Base-by-base conservation (phyloP, 2,113 vertebrate genomes). In the Aegithalos caudatus region DNA sequence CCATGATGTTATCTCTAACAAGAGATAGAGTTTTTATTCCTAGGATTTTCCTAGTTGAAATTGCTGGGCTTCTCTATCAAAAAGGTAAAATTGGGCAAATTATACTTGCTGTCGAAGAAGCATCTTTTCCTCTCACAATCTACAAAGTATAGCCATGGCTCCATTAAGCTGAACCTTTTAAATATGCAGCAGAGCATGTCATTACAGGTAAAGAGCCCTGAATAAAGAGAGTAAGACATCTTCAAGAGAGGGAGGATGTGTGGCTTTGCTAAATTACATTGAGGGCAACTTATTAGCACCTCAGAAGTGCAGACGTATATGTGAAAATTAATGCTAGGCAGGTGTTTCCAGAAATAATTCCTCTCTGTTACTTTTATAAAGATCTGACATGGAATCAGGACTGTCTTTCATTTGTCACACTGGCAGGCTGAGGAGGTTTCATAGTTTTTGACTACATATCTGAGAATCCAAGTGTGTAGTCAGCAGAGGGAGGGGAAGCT, bases 241-340 rank as follows among this genome's bases (percentile, higher is more conserved):
- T 91, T 76, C 65, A 87, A 69, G 82, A 73, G 25, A 66, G 27
- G 5, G 23, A 88, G 15, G 13, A 78, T 44, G 28, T 16, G 7
- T 84, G 62, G 28, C 73, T 91, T 91, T 4, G 1, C 20, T 53
- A 54, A 90, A 70, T 81, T 89, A 53, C 42, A 72, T 25, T 42
- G 54, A 81, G 50, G 72, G 42, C 37, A 71, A 61, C 40, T 84
- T 69, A 94, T 95, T 95, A 95, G 15, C 91, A 79, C 73, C 70
- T 94, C 78, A 65, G 50, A 79, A 89, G 56, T 69, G 37, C 48
- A 78, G 69, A 76, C 0, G 0, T 35, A 25, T 69, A 85, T 38
- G 45, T 91, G 84, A 91, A 92, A 96, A 96, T 96, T 92, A 87
- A 56, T 0, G 1, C 9, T 47, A 74, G 28, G 69, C 20, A 64